Conservation (phyloP, 2,888 invertebrate species). For the Tiliacea aurago region DNA sequence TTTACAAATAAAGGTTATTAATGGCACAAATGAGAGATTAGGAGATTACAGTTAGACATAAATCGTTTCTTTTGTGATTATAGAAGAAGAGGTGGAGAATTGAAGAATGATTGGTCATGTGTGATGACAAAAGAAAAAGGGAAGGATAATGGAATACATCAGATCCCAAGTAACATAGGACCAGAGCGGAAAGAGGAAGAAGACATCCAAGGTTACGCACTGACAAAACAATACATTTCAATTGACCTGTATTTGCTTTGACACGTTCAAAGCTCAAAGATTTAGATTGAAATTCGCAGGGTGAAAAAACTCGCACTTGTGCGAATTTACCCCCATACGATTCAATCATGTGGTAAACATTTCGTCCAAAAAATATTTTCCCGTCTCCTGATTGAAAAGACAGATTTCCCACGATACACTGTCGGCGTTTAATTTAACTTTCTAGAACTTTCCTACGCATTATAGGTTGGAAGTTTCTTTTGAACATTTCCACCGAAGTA, state of each 20-base stretch:
- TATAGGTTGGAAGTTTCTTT: constrained; percentile 55
- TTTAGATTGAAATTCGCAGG: neutral
- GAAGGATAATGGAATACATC: neutral
- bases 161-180: neutral
- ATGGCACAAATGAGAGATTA: too few relatives aligned
- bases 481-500: constrained; percentile 49
- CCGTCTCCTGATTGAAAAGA: constrained; percentile 40
- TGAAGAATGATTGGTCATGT: too few relatives aligned
- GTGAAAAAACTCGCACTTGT: too few relatives aligned
- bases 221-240: neutral
- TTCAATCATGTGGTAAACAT: constrained; percentile 4
- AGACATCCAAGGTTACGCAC: too few relatives aligned
- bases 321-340: neutral
- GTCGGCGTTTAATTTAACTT: constrained; percentile 71
- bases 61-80: too few relatives aligned
- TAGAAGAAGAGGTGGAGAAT: neutral
- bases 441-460: constrained; percentile 57
- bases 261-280: neutral
- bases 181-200: neutral
- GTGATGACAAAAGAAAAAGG: neutral
- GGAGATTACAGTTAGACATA: too few relatives aligned
- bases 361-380: constrained; percentile 6
- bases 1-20: too few relatives aligned
- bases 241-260: neutral
- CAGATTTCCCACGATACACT: constrained; percentile 59